These are phyloP conservation scores for Hapalemur alaotrensis DNA, from an alignment of 2,797 vertebrate species.

Conservation along the genomic window DNA sequence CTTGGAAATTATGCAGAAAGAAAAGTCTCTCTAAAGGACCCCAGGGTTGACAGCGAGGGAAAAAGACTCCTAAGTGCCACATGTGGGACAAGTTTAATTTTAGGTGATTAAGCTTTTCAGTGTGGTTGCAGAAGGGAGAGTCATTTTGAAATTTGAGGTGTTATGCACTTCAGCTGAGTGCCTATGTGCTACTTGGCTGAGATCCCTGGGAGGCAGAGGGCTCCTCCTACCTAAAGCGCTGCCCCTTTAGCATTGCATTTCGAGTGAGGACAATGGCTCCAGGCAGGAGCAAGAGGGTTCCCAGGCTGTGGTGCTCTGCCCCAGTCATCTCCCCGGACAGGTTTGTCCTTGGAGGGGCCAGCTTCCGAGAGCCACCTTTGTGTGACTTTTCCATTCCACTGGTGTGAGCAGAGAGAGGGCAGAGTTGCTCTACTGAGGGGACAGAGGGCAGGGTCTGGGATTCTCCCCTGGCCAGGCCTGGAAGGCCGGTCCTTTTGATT, in stretches of 20 bases:
- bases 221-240: background rate
- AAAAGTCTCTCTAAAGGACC: background rate
- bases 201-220: background rate
- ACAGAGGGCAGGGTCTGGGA: background rate
- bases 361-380: background rate
- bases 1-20: background rate
- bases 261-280: background rate
- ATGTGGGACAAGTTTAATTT: background rate
- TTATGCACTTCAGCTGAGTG: rapidly evolving
- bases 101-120: background rate
- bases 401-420: background rate
- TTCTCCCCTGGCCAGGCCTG: background rate
- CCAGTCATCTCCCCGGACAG: background rate
- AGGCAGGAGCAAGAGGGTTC: background rate
- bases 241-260: background rate
- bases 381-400: background rate
- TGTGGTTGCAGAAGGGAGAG: background rate
- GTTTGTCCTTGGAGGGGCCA: background rate
- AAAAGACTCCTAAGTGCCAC: background rate
- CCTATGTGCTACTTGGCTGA: background rate
- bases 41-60: background rate
- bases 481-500: background rate
- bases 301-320: background rate
- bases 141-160: background rate
- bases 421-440: background rate